phyloP scores from a whole-genome alignment of 2,888 invertebrate species.

The Chrysolina americana region DNA sequence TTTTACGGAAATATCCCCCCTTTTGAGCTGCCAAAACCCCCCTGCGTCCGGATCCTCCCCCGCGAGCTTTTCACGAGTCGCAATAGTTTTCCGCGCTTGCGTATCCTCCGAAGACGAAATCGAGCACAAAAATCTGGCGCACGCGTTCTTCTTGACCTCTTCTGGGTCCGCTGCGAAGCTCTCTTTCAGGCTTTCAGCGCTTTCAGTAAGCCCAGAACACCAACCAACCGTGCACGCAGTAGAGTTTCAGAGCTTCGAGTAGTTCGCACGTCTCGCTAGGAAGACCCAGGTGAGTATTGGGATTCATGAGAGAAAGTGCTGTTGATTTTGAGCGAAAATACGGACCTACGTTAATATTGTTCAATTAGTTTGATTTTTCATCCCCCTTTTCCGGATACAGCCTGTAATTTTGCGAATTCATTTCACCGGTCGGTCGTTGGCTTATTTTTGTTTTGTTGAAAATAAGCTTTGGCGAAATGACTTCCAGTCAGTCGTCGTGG shows the following conservation, averaged over 20 bases:
- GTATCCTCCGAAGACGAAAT: background rate
- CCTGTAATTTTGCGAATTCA: no score
- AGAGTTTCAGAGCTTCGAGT: background rate
- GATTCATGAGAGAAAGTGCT: background rate
- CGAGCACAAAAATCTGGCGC: background rate
- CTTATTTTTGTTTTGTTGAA: no score
- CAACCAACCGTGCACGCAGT: conserved; percentile 5
- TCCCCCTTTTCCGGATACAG: no score
- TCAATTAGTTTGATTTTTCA: background rate
- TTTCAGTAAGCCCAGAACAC: conserved; percentile 42
- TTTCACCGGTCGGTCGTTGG: no score
- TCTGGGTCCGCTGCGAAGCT: conserved; percentile 37
- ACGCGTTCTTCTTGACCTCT: conserved; percentile 33
- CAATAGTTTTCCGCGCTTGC: background rate
- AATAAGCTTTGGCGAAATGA: no score
- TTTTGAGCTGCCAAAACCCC: no score
- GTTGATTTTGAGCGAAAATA: background rate
- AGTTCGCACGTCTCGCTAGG: background rate
- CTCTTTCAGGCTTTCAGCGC: conserved; percentile 37
- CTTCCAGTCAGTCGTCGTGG: no score
- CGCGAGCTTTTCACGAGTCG: background rate
- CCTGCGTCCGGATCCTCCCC: background rate
- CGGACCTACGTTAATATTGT: no score
- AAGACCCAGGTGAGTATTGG: background rate
- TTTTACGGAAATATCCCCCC: no score